These are phyloP conservation scores for Semibalanus balanoides DNA, from an alignment of 1,140 invertebrate genomes.

Conservation along the genomic window DNA sequence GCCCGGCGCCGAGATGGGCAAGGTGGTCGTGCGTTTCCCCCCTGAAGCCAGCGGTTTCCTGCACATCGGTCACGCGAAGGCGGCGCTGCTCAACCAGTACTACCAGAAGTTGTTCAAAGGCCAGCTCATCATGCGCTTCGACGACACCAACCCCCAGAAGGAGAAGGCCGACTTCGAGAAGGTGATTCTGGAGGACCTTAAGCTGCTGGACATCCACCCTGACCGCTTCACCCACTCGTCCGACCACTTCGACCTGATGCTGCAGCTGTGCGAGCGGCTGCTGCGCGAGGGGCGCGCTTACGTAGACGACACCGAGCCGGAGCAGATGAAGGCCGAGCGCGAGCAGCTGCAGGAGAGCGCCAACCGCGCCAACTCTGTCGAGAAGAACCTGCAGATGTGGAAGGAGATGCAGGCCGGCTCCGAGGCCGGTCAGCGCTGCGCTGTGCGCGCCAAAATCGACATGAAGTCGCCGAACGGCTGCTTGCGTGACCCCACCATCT, in stretches of 20 bases:
- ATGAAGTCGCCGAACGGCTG: conserved; percentile 94
- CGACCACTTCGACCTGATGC: conserved; percentile 87
- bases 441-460: conserved; percentile 94
- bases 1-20: conserved; percentile 87
- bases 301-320: conserved; percentile 89
- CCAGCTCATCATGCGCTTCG: conserved; percentile 94
- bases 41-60: conserved; percentile 94
- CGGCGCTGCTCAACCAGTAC: conserved; percentile 93
- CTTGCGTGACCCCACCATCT: conserved; percentile 97
- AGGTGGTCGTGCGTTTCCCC: conserved; percentile 89
- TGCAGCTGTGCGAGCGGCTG: conserved; percentile 74
- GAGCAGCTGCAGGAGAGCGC: conserved; percentile 74
- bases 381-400: conserved; percentile 83
- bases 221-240: conserved; percentile 92
- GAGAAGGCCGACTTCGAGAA: conserved; percentile 97
- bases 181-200: conserved; percentile 88
- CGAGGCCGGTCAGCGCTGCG: conserved; percentile 62
- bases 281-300: conserved; percentile 81
- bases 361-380: conserved; percentile 67
- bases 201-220: conserved; percentile 79
- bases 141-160: conserved; percentile 99
- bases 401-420: conserved; percentile 85
- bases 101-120: conserved; percentile 90
- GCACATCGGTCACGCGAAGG: conserved; percentile 98
- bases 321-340: conserved; percentile 86